These are phyloP conservation scores for Hymenopus coronatus DNA, from an alignment of 2,888 invertebrate species.

Conservation along the genomic window DNA sequence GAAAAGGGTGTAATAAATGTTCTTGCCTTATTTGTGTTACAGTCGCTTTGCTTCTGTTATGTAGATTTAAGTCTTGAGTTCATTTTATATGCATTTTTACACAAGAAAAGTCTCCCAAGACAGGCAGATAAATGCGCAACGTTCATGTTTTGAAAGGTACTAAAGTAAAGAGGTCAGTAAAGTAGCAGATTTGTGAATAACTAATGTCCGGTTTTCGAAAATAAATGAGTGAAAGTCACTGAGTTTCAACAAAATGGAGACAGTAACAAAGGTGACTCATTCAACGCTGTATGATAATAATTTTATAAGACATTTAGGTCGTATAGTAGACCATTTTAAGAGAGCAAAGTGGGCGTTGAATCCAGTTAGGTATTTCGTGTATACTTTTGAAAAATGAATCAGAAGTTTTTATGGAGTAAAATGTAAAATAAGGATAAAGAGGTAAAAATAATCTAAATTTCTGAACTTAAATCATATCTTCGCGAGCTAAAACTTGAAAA, in stretches of 20 bases:
- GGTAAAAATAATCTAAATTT: no score
- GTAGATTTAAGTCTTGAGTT: background rate
- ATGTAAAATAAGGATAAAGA: no score
- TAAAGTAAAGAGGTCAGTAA: background rate
- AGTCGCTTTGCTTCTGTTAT: background rate
- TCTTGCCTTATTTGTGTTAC: background rate
- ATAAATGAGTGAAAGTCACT: background rate
- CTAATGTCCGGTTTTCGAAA: background rate
- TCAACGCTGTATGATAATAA: background rate
- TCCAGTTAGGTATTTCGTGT: background rate
- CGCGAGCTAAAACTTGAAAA: no score
- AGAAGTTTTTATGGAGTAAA: no score
- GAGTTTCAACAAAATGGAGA: background rate
- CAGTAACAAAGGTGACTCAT: background rate
- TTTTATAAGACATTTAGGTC: background rate
- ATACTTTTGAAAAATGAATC: no score
- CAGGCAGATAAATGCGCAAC: background rate
- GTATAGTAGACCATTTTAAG: background rate
- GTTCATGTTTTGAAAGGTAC: background rate
- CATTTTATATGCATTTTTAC: background rate
- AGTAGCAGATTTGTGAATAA: background rate
- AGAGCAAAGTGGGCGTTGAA: background rate
- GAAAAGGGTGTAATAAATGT: background rate
- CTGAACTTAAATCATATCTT: no score
- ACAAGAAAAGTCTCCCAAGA: background rate